Evolutionary conservation across 2,113 vertebrate species (phyloP).

Genomic region (Arenaria interpres): DNA sequence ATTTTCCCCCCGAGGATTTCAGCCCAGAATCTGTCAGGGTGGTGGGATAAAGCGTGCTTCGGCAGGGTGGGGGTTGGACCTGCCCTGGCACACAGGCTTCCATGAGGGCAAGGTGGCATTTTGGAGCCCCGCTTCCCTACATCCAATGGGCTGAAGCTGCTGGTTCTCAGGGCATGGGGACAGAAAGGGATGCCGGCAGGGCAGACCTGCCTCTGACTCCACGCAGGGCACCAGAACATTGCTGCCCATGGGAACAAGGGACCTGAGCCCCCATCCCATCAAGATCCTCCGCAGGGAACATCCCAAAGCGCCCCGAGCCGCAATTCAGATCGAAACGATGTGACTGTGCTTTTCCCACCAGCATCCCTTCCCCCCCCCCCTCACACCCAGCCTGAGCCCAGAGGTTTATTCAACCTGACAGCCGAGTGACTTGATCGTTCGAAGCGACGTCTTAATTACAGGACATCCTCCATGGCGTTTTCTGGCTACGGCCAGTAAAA

Average conservation of each 20-base stretch:
- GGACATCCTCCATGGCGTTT: background rate
- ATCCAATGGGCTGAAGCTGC: background rate
- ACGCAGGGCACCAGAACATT: fast-evolving
- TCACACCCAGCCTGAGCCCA: background rate
- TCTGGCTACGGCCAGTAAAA: background rate
- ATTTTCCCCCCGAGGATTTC: background rate
- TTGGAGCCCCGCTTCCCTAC: fast-evolving
- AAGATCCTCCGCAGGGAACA: background rate
- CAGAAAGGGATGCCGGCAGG: background rate
- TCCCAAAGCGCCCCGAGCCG: fast-evolving
- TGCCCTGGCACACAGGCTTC: background rate
- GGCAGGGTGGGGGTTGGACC: background rate
- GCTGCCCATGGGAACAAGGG: fast-evolving
- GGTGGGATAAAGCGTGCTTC: fast-evolving
- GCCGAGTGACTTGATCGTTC: slow-evolving; percentile 23
- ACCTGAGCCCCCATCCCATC: background rate
- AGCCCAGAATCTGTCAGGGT: background rate
- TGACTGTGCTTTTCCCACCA: background rate
- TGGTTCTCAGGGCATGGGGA: background rate
- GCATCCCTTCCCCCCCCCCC: background rate
- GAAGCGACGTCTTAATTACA: slow-evolving; percentile 53
- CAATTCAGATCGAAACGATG: background rate
- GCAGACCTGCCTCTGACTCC: background rate
- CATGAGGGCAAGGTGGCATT: background rate
- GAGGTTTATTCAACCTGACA: slow-evolving; percentile 62